Evolutionary conservation across 2,888 invertebrate species (phyloP).

Genomic region (Lacanobia wlatinum): DNA sequence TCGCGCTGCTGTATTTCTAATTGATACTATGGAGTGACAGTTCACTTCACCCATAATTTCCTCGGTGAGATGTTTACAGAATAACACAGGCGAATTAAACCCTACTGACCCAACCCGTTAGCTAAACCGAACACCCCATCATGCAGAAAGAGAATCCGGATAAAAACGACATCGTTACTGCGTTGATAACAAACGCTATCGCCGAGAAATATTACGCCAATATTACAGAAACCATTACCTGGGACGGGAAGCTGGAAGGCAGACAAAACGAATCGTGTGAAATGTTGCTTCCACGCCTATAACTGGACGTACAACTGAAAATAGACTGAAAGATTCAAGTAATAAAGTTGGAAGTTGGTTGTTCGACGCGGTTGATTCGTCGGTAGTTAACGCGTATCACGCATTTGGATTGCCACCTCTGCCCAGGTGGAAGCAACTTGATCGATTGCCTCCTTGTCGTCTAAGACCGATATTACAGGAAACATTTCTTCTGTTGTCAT

Average conservation of each 20-base stretch:
- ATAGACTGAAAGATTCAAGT: conserved; percentile 46
- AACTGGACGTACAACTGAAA: conserved; percentile 40
- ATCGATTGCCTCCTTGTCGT: conserved; percentile 87
- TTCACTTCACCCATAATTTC: too few relatives aligned
- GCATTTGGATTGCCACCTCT: conserved; percentile 82
- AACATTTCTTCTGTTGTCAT: conserved; percentile 82
- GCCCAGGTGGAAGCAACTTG: conserved; percentile 83
- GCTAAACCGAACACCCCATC: conserved; percentile 44
- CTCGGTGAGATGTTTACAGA: too few relatives aligned
- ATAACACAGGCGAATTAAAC: background rate
- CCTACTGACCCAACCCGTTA: conserved; percentile 31
- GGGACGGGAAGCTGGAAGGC: conserved; percentile 76
- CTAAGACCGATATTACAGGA: conserved; percentile 76
- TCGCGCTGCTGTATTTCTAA: too few relatives aligned
- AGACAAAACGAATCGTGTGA: conserved; percentile 81
- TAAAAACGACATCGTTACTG: conserved; percentile 76
- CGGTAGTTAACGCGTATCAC: conserved; percentile 86
- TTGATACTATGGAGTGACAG: too few relatives aligned
- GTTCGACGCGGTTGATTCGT: conserved; percentile 66
- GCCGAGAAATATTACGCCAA: conserved; percentile 84
- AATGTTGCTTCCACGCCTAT: conserved; percentile 73
- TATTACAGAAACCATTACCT: conserved; percentile 82
- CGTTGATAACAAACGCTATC: conserved; percentile 84
- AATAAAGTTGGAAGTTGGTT: conserved; percentile 70
- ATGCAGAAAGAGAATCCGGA: conserved; percentile 71